Evolutionary conservation across 1,140 invertebrate species (phyloP).

Genomic region (Vanessa atalanta): DNA sequence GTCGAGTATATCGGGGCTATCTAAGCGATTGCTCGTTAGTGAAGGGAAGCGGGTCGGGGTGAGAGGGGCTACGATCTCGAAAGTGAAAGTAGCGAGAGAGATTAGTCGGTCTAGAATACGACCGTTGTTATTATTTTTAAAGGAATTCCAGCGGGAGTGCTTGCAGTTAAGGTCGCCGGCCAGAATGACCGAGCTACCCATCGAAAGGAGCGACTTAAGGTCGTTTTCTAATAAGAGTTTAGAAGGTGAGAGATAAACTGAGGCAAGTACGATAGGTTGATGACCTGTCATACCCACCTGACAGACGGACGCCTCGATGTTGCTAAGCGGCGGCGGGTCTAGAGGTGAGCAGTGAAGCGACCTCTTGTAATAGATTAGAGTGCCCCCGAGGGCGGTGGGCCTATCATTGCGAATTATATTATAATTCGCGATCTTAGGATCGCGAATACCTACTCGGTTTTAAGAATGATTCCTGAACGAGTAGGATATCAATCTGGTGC

Average conservation of each 20-base stretch:
- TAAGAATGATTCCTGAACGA: neutral
- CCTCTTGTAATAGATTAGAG: neutral
- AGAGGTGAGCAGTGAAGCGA: constrained; percentile 18
- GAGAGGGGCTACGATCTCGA: constrained; percentile 4
- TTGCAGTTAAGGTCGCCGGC: constrained; percentile 24
- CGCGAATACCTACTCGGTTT: neutral
- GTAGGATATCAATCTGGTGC: no score
- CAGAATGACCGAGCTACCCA: constrained; percentile 16
- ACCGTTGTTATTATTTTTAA: neutral
- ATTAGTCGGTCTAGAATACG: neutral
- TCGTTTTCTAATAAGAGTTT: constrained; percentile 6
- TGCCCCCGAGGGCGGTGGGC: neutral
- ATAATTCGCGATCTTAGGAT: neutral
- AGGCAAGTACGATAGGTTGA: constrained; percentile 20
- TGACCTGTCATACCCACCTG: constrained; percentile 24
- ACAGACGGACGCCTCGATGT: constrained; percentile 20
- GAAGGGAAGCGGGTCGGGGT: neutral
- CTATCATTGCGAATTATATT: neutral
- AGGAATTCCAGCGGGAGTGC: neutral
- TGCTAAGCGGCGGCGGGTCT: constrained; percentile 17
- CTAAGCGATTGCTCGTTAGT: neutral
- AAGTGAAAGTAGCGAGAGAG: neutral
- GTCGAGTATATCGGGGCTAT: constrained; percentile 5
- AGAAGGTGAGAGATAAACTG: neutral
- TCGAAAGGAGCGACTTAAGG: neutral